Evolutionary conservation across 2,113 vertebrate genomes (phyloP).

Genomic region (Phalacrocorax pelagicus): DNA sequence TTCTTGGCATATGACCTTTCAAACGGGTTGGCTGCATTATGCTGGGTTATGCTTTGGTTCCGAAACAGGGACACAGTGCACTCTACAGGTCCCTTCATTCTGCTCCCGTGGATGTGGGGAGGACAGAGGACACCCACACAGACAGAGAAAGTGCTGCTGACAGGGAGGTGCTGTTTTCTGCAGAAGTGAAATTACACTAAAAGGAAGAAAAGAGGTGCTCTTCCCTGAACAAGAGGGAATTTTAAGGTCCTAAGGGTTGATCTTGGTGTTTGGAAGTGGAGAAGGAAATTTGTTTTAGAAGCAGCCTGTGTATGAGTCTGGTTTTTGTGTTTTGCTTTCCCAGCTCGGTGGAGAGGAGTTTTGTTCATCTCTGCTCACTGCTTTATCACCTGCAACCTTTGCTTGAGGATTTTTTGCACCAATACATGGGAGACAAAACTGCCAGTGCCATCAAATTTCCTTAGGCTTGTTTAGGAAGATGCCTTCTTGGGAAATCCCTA

Average conservation of each 20-base stretch:
- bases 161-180: background rate
- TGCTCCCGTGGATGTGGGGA: background rate
- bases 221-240: background rate
- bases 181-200: background rate
- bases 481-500: background rate
- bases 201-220: background rate
- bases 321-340: background rate
- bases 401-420: background rate
- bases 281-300: background rate
- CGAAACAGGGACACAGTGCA: background rate
- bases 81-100: slow-evolving; percentile 36
- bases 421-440: background rate
- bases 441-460: background rate
- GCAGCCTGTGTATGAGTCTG: background rate
- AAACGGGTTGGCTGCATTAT: background rate
- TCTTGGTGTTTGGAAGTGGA: background rate
- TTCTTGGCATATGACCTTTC: background rate
- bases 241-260: background rate
- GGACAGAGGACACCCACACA: background rate
- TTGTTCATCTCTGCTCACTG: background rate
- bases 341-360: background rate
- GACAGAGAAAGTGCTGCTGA: background rate
- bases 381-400: background rate
- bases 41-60: background rate
- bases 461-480: background rate